A percentile compares a stretch with the other conserved stretches of the same genome.
These are phyloP conservation scores for Muscicapa striata DNA, from an alignment of 2,797 vertebrate species.

Conservation along the genomic window DNA sequence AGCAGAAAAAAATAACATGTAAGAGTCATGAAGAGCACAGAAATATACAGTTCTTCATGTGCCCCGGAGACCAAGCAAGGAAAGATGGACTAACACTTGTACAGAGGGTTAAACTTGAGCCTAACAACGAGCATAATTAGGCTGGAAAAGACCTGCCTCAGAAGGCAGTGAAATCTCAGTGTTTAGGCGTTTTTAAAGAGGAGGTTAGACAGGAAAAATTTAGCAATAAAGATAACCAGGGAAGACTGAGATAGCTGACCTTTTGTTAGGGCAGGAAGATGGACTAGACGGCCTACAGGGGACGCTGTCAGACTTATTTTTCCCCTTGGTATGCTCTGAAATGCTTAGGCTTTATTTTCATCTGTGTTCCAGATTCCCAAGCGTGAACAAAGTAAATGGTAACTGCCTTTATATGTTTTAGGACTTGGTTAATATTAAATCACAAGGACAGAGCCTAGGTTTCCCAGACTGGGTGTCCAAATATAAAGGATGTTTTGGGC, in stretches of 20 bases:
- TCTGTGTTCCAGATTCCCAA: background rate
- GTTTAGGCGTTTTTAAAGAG: background rate
- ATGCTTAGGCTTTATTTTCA: background rate
- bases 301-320: constrained; percentile 5
- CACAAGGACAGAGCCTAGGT: background rate
- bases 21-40: background rate
- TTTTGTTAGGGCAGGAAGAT: background rate
- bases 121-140: background rate
- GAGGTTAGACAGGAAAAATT: background rate
- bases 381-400: background rate
- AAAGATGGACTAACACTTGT: background rate
- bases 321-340: background rate
- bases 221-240: background rate
- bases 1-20: background rate
- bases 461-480: background rate
- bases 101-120: background rate
- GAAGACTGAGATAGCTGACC: background rate
- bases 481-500: background rate
- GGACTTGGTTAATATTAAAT: background rate
- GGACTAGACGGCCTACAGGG: background rate
- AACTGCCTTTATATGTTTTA: background rate
- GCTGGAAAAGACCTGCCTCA: background rate
- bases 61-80: background rate
- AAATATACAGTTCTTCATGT: background rate
- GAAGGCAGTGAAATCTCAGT: background rate